Conservation (phyloP, 2,888 invertebrate species). For the Zaprionus lineosus region DNA sequence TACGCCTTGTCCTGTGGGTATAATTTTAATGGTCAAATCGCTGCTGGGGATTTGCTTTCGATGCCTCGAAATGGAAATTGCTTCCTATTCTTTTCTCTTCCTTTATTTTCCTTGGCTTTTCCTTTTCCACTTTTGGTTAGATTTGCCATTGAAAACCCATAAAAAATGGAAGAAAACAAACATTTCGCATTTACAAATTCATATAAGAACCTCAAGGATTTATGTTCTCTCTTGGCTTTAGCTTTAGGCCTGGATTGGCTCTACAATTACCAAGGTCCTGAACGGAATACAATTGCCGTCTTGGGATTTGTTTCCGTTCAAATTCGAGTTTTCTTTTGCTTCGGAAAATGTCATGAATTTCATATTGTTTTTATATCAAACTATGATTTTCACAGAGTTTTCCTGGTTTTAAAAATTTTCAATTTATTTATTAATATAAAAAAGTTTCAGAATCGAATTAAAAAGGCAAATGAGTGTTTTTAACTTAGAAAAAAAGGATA, state of each 20-base stretch:
- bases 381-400: too few relatives aligned
- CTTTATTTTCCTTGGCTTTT: conserved; percentile 7
- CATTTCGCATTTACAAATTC: conserved; percentile 78
- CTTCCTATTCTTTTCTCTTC: conserved; percentile 43
- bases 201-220: conserved; percentile 55
- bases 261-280: too few relatives aligned
- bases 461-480: too few relatives aligned
- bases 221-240: conserved; percentile 35
- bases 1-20: conserved; percentile 78
- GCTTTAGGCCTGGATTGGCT: conserved; percentile 15
- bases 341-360: conserved; percentile 7
- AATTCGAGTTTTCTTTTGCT: background rate
- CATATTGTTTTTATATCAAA: conserved; percentile 16
- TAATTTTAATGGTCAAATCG: conserved; percentile 82
- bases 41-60: conserved; percentile 60
- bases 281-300: conserved; percentile 51
- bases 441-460: too few relatives aligned
- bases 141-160: conserved; percentile 70
- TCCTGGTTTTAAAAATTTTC: too few relatives aligned
- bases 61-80: conserved; percentile 68
- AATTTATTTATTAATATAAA: too few relatives aligned
- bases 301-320: conserved; percentile 60
- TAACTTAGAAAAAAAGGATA: too few relatives aligned
- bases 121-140: background rate
- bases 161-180: too few relatives aligned